phyloP scores from a whole-genome alignment of 2,888 invertebrate genomes.

The Napeogenes sylphis region DNA sequence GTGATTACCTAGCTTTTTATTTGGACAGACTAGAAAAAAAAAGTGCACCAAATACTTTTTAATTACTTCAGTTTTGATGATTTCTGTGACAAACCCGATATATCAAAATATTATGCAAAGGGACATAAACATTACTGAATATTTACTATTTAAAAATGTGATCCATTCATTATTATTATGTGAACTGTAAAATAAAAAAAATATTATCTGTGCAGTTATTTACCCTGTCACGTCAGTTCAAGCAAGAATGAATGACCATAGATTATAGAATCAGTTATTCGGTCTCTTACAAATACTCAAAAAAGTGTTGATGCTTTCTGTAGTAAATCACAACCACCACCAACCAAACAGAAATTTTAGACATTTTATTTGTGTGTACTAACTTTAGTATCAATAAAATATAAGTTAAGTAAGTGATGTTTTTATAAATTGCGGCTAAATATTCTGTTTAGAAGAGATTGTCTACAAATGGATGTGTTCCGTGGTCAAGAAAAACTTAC shows the following conservation, averaged over 20 bases:
- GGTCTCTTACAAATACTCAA: conserved; percentile 67
- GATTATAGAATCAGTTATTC: conserved; percentile 49
- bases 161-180: no score
- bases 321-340: conserved; percentile 70
- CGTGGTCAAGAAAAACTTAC: conserved; percentile 74
- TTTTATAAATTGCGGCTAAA: conserved; percentile 48
- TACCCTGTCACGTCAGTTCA: conserved; percentile 39
- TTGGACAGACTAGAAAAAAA: no score
- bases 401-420: conserved; percentile 51
- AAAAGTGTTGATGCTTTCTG: conserved; percentile 78
- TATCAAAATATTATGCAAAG: no score
- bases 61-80: no score
- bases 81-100: no score
- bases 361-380: conserved; percentile 66
- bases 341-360: conserved; percentile 73
- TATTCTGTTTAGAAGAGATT: conserved; percentile 54
- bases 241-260: conserved; percentile 58
- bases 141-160: no score
- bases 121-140: no score
- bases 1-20: no score
- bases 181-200: conserved; percentile 2
- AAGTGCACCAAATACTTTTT: no score
- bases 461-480: conserved; percentile 69
- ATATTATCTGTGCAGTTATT: conserved; percentile 21
- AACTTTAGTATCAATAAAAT: conserved; percentile 65